phyloP scores from a whole-genome alignment of 2,113 vertebrate genomes.

The Microtus ochrogaster region DNA sequence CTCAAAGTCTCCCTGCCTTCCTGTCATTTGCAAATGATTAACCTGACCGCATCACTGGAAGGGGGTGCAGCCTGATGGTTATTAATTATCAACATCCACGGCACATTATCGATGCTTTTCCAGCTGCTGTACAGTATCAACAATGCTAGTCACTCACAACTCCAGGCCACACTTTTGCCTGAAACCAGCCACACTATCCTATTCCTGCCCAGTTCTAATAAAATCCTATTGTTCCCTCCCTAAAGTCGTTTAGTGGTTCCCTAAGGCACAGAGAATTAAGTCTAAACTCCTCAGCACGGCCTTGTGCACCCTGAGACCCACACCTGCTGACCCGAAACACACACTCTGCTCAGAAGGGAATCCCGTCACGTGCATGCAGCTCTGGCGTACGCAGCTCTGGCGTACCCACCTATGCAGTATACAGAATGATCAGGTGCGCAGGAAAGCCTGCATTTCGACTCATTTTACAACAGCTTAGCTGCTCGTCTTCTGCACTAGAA shows the following conservation, averaged over 20 bases:
- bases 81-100: slow-evolving; percentile 43
- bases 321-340: not conserved
- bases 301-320: not conserved
- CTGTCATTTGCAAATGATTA: slow-evolving; percentile 42
- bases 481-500: not conserved
- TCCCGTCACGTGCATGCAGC: not conserved
- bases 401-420: not conserved
- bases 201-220: not conserved
- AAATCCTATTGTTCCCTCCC: not conserved
- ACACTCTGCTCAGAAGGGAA: not conserved
- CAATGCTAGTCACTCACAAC: not conserved
- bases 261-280: not conserved
- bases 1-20: not conserved
- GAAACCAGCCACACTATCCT: not conserved
- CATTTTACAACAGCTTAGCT: not conserved
- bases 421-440: not conserved
- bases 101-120: not conserved
- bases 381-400: not conserved
- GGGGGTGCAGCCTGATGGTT: not conserved
- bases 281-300: not conserved
- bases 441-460: not conserved
- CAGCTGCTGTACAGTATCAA: not conserved
- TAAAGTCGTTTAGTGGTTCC: not conserved
- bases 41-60: slow-evolving; percentile 19
- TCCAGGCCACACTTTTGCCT: not conserved